Conservation (phyloP, 1,140 invertebrate genomes). For the Aleiodes sp. region DNA sequence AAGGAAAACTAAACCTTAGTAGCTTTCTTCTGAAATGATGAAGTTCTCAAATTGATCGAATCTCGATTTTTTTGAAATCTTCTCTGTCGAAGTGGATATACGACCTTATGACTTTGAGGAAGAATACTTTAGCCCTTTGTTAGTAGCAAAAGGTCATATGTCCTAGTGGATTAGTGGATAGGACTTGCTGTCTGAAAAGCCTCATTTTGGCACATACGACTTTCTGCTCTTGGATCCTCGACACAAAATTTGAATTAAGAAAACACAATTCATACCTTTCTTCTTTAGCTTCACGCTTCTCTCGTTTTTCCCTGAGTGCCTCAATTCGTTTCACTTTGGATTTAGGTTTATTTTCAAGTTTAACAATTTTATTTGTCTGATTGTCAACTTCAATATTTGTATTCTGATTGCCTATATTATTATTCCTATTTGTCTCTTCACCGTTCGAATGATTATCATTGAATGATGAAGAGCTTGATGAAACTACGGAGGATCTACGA, state of each 20-base stretch:
- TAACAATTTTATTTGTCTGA: conserved; percentile 47
- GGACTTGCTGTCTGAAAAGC: no score
- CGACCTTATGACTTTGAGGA: no score
- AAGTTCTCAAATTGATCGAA: no score
- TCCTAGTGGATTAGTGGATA: no score
- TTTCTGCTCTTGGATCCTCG: neutral
- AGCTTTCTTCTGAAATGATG: no score
- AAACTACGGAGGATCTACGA: conserved; percentile 55
- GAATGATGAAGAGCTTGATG: conserved; percentile 43
- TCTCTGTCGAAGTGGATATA: no score
- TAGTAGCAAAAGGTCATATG: no score
- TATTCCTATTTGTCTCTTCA: conserved; percentile 44
- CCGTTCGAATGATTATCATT: conserved; percentile 43
- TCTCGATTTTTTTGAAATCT: no score
- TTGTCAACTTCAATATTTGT: conserved; percentile 46
- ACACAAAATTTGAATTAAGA: neutral
- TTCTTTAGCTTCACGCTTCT: conserved; percentile 55
- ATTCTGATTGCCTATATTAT: conserved; percentile 40
- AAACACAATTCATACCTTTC: conserved; percentile 47
- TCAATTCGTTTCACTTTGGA: conserved; percentile 55
- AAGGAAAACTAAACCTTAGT: no score
- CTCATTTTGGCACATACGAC: no score
- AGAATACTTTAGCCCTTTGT: no score
- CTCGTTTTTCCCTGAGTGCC: conserved; percentile 51
- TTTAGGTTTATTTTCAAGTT: conserved; percentile 50